Evolutionary conservation across 2,797 vertebrate species (phyloP), one percentile per base, ranked within the genome.

Genomic region (Monodelphis domestica): DNA sequence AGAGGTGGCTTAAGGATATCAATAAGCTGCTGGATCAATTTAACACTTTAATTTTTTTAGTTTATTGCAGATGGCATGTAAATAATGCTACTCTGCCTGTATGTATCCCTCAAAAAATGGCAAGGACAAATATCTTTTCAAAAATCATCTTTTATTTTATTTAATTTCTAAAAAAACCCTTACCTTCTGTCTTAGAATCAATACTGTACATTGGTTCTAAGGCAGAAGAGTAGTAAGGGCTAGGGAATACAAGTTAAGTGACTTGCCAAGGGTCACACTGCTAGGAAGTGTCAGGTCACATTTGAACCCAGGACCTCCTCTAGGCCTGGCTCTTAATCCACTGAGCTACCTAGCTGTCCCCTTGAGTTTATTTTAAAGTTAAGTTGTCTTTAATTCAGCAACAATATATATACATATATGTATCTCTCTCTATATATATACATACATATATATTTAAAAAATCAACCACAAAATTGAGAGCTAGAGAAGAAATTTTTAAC

Each of bases 151-250:
- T 93, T 88, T 52, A 89, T 95, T 88, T 95, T 94, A 93, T 54
- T 91, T 78, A 90, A 94, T 91, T 94, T 95, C 96, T 91, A 95
- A 96, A 96, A n/a, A 94, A 94, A n/a, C n/a, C n/a, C n/a, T n/a
- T n/a, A n/a, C n/a, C n/a, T n/a, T n/a, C n/a, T n/a, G n/a, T n/a
- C n/a, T n/a, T n/a, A n/a, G n/a, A n/a, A n/a, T n/a, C n/a, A n/a
- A n/a, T n/a, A n/a, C n/a, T n/a, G n/a, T n/a, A n/a, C n/a, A n/a
- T n/a, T n/a, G n/a, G n/a, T n/a, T n/a, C n/a, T n/a, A n/a, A n/a
- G n/a, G n/a, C n/a, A n/a, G n/a, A n/a, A n/a, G n/a, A n/a, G n/a
- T n/a, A n/a, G n/a, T n/a, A n/a, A n/a, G n/a, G n/a, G n/a, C n/a
- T n/a, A n/a, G n/a, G n/a, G n/a, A n/a, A n/a, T n/a, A n/a, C n/a